Evolutionary conservation across 2,797 vertebrate species (phyloP).

Genomic region (Sebastes miniatus): DNA sequence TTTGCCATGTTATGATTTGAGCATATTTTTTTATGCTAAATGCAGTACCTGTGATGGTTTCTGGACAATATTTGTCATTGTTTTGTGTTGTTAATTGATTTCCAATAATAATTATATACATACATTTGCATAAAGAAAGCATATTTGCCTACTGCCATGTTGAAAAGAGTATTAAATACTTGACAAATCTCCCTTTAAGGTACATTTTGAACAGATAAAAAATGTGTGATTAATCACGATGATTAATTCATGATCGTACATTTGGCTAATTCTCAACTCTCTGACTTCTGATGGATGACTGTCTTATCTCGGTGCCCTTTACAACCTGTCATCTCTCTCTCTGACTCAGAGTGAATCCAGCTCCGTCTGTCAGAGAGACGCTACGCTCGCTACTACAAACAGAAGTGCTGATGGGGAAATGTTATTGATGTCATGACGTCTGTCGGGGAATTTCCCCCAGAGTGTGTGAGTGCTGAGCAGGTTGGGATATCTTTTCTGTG

Average conservation of each 20-base stretch:
- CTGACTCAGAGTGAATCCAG: conserved; percentile 43
- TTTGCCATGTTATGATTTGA: too few species aligned
- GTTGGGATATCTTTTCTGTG: conserved; percentile 17
- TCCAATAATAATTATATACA: too few species aligned
- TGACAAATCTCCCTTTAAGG: too few species aligned
- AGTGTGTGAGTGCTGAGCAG: conserved; percentile 25
- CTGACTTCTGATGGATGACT: not conserved
- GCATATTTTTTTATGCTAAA: too few species aligned
- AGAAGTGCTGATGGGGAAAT: conserved; percentile 60
- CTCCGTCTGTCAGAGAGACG: conserved; percentile 17
- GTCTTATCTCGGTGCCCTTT: conserved; percentile 38
- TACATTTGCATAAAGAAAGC: too few species aligned
- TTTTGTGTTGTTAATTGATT: too few species aligned
- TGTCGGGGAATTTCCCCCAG: conserved; percentile 62
- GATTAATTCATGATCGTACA: not conserved
- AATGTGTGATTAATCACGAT: not conserved
- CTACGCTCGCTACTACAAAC: conserved; percentile 15
- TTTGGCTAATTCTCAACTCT: not conserved
- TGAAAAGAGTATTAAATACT: too few species aligned
- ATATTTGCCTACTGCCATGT: too few species aligned
- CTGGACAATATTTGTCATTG: too few species aligned
- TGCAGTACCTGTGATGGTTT: too few species aligned
- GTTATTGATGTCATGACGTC: conserved; percentile 53
- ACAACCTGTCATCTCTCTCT: conserved; percentile 9
- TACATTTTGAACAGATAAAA: too few species aligned